Evolutionary conservation across 2,113 vertebrate genomes (phyloP), one percentile per base, ranked within the genome.

Genomic region (Drymodes brunneopygia): DNA sequence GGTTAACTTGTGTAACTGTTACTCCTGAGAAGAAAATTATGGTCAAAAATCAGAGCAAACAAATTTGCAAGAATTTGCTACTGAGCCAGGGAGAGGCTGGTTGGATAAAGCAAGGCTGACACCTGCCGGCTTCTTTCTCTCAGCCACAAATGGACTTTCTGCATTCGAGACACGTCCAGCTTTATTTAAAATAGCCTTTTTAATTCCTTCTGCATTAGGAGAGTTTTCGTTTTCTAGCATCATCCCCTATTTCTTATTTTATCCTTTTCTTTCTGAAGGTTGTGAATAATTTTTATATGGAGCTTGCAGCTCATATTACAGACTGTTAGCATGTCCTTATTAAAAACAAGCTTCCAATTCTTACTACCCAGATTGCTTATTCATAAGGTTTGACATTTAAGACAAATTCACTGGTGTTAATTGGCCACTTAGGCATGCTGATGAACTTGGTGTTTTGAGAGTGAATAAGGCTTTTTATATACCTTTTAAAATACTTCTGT

Each of bases 21-120:
- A 47, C 86, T 87, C 19, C 56, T 73, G 72, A 86, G 64, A 90
- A 88, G 64, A 88, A 83, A 97, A 88, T 88, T 54, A 74, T 6
- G 6, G 82, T 86, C 57, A 79, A 65, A 72, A 84, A 95, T 67
- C 73, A 60, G 28, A 79, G 65, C 72, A 84, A 94, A 83, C 22
- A 47, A 81, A 84, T 94, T 51, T 73, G 65, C 62, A 60, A 67
- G 70, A 28, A 45, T 91, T 77, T 87, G 18, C 84, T 45, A 21
- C 50, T 1, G 4, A 85, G 53, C 17, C 4, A 10, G 35, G 44
- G 38, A 57, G 38, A 90, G 54, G 11, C 44, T 69, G 79, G 86
- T 97, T 97, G 78, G 60, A 28, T 94, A 98, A 97, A 95, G 81
- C 97, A 98, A 98, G 91, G 91, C 96, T 97, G 98, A 96, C 98